Base-by-base conservation (phyloP, 2,797 vertebrate species). In the Darevskia mixta region DNA sequence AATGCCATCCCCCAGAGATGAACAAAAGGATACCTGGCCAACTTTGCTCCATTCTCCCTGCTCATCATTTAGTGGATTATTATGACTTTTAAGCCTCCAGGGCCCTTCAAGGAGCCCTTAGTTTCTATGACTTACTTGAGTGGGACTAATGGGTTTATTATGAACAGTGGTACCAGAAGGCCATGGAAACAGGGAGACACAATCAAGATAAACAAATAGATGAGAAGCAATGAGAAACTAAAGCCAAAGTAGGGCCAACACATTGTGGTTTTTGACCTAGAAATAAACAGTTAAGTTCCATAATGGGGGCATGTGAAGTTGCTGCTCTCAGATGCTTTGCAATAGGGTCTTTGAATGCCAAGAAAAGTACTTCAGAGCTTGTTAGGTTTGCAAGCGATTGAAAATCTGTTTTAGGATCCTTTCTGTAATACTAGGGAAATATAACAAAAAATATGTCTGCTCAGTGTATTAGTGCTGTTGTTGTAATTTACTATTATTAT, bases 281-380 rank as follows among this genome's bases (percentile, higher is more conserved):
- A 95, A 95, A 93, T 73, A 43, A 11, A 66, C 67, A 66, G 43
- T 58, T 87, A 55, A 89, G 92, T 90, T 90, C 84, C 86, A 17
- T 82, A 35, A 49, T 18, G 77, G n/a, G 82, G 89, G 87, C 89
- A 67, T 58, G 17, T 90, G 87, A 91, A 82, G 85, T 82, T 78
- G 88, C 90, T 88, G 86, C 83, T 87, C 66, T 91, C 67, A 81
- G 41, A 90, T 38, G 43, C 64, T 43, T 86, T 10, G 0, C 91
- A 92, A 79, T 8, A 83, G 29, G 8, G 64, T 88, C 84, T 92
- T 83, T 38, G 86, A 90, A 82, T 0, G 8, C 17, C 32, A 89
- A 85, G 84, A 8, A 79, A 94, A 80, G n/a, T 29, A 5, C 2
- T 3, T 64, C 27, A 85, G 71, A 67, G 49, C n/a, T 80, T 9